Base-by-base conservation (phyloP, 2,888 invertebrate genomes). In the Sesia apiformis region DNA sequence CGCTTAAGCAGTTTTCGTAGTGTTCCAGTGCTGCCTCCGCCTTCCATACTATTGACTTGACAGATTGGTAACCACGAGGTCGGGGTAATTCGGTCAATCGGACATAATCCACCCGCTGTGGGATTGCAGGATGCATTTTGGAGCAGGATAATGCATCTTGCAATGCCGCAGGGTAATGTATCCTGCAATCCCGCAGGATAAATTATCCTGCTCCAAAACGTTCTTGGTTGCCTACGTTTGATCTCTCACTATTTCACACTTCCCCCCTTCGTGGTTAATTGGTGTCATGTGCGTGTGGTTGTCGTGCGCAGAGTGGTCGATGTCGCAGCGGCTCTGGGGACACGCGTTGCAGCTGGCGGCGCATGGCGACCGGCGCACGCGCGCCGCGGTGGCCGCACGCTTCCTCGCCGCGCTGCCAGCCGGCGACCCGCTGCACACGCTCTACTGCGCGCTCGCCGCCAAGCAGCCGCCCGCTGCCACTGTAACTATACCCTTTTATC, bases 341-440 rank as follows among this genome's bases (percentile, higher is more conserved):
- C 98, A 98, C 87, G 98, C 98, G 55, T 90, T 98, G 69, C 95
- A 96, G 81, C 90, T 98, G 75, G 95, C 97, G 54, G 96, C 96
- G 90, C 91, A 95, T 87, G 58, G 65, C 55, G 97, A 95, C 81
- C 93, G 94, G 63, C 93, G 97, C 63, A 94, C 94, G 6, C 95
- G 98, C 71, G 96, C 95, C 3, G 93, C 92, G 64, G 97, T 97
- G 6, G 93, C 95, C 91, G 94, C 95, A 72, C 94, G 97, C 72
- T 98, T 98, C 88, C 94, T 97, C 55, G 94, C 94, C 74, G 93
- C 96, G 58, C 90, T 97, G 76, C 91, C 95, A 7, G 90, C 93
- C 72, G 92, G 93, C 72, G 98, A 98, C 91, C 97, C 98, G 38
- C 85, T 98, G 63, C 97, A 97, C 90, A 97, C 98, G 51, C 90